A percentile compares a stretch with the other conserved stretches of the same genome.
These are phyloP conservation scores for Potamarius usumacintae DNA, from an alignment of 2,113 vertebrate species.

Conservation along the genomic window DNA sequence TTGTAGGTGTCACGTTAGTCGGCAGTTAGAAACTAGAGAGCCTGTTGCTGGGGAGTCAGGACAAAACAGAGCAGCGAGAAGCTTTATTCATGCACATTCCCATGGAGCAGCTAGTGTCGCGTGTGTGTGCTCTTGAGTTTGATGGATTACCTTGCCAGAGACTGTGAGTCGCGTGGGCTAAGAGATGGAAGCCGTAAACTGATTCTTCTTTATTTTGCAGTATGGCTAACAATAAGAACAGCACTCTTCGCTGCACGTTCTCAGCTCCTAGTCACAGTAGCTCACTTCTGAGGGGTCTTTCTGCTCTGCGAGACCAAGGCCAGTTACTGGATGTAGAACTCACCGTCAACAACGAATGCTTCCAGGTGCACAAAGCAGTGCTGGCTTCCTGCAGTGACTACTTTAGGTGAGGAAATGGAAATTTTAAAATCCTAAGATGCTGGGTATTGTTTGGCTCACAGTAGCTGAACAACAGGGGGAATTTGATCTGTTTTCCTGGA, in stretches of 20 bases:
- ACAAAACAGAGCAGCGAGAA: background rate
- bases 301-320: constrained; percentile 85
- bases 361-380: constrained; percentile 94
- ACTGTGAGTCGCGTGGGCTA: background rate
- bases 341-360: constrained; percentile 87
- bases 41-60: constrained; percentile 6
- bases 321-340: constrained; percentile 93
- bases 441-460: background rate
- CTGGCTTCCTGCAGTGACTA: constrained; percentile 98
- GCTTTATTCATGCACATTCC: background rate
- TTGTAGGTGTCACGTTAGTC: constrained; percentile 50
- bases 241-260: constrained; percentile 89
- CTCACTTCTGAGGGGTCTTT: constrained; percentile 89
- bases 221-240: constrained; percentile 91
- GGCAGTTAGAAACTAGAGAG: constrained; percentile 40
- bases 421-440: background rate
- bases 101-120: background rate
- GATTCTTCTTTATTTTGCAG: constrained; percentile 71
- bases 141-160: constrained; percentile 12
- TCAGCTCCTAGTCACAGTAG: constrained; percentile 90
- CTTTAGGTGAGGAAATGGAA: constrained; percentile 81
- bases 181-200: constrained; percentile 31
- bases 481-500: constrained; percentile 17
- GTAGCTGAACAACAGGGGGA: background rate
- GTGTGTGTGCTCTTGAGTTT: background rate